These are phyloP conservation scores for Sisor rabdophorus DNA, from an alignment of 2,113 vertebrate species.

Conservation along the genomic window DNA sequence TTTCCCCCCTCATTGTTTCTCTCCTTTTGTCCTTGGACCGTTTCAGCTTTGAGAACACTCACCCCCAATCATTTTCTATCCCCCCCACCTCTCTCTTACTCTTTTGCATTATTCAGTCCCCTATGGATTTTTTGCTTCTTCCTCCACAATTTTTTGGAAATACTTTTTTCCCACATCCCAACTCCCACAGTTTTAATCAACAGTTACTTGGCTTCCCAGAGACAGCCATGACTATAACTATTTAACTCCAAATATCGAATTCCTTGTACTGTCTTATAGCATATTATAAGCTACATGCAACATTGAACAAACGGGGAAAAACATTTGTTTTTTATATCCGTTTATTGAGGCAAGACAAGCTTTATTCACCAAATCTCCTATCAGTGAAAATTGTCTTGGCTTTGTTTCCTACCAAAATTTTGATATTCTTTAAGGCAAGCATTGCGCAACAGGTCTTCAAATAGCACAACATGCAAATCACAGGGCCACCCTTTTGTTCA, in stretches of 20 bases:
- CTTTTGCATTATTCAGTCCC: neutral
- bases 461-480: neutral
- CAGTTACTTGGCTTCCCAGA: neutral
- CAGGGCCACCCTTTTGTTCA: neutral
- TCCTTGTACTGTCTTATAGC: neutral
- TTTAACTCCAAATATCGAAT: neutral
- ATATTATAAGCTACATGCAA: no score
- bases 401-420: neutral
- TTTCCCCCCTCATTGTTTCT: neutral
- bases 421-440: neutral
- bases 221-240: neutral
- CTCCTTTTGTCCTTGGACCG: constrained; percentile 33
- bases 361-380: no score
- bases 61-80: constrained; percentile 33
- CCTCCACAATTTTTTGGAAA: constrained; percentile 24
- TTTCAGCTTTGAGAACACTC: constrained; percentile 39
- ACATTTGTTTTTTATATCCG: neutral
- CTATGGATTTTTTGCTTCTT: constrained; percentile 26
- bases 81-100: neutral
- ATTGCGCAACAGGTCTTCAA: neutral
- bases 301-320: no score
- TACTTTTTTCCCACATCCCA: constrained; percentile 25
- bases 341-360: no score
- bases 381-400: no score
- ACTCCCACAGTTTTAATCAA: constrained; percentile 4